Base-by-base conservation (phyloP, 2,113 vertebrate species). In the Agapornis roseicollis region DNA sequence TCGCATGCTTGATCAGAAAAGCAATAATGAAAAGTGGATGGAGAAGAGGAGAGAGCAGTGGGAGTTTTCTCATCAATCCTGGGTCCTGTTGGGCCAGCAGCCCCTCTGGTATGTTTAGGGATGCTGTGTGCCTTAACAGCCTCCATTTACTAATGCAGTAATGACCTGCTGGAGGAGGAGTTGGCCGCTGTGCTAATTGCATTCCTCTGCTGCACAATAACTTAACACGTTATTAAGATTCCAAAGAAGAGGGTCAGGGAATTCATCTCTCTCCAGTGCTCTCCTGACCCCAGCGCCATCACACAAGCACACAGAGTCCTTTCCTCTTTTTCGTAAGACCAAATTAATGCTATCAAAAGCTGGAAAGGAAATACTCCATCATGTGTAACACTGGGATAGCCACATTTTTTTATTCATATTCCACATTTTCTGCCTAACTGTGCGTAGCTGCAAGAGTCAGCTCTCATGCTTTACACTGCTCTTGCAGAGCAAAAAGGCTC, bases 181-280 rank as follows among this genome's bases (percentile, higher is more conserved):
- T 98, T 97, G 82, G 87, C 96, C 35, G 76, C 94, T 96, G 92
- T 88, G 96, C 96, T 98, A 97, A 98, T 97, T 94, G 93, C 92
- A 97, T 98, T 97, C 97, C 96, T 97, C 95, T 69, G 86, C 97
- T 97, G 96, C 97, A 96, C 97, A 97, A 97, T 98, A 97, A 97
- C 96, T 97, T 97, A 98, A 96, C 97, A 98, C 96, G 86, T 98
- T 98, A 97, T 94, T 98, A 97, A 96, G 97, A 98, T 98, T 98
- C 98, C 98, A 96, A 77, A 94, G 95, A 95, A 92, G 49, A 94
- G 96, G 96, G 96, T 97, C 94, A 96, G 92, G 97, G 95, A 97
- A 98, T 98, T 97, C 95, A 98, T 98, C 97, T 98, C 94, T 95
- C 80, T 96, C 74, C 93, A 91, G 88, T 91, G 94, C 86, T 96